Evolutionary conservation across 2,113 vertebrate genomes (phyloP), one percentile per base, ranked within the genome.

Genomic region (Epinephelus lanceolatus): DNA sequence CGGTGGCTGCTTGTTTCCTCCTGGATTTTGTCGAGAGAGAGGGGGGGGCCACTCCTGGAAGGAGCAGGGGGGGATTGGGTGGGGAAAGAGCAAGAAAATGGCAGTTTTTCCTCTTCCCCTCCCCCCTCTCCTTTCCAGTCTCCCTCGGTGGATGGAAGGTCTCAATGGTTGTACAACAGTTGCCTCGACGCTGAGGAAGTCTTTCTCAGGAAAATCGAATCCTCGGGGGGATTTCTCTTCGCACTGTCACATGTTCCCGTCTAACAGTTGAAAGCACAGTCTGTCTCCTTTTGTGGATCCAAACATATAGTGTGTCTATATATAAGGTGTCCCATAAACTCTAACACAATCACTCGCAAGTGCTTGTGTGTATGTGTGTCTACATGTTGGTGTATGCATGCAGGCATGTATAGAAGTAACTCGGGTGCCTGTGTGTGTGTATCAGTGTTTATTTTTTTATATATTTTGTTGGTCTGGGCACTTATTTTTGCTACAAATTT

Each of bases 401-500:
- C 90, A 90, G 86, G 81, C 92, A 75, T 90, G 87, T 76, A 52
- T 78, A 65, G 76, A 81, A 83, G 59, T 82, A 83, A 80, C 55
- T 76, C 23, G 13, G 67, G 84, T 81, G 81, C 49, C 71, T 83
- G 84, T 88, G 83, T 86, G 83, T 86, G 84, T 56, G 74, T 75
- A 82, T 80, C 52, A 25, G 56, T 79, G 66, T 61, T 69, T 65
- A 55, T 62, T 75, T 80, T 45, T 49, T 76, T 45, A 45, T 45
- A 45, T 45, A 88, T 93, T 90, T 86, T 92, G 88, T 94, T 90
- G 90, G 91, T 94, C 94, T 95, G 95, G 95, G 95, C 95, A 95
- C 95, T 96, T 96, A 86, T 94, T 95, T 95, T 93, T 96, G 95
- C 95, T 96, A 95, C 95, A 94, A 92, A 94, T 94, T 87, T 90